Evolutionary conservation across 2,888 invertebrate genomes (phyloP), one percentile per base, ranked within the genome.

Genomic region (Watsonalla cultraria): DNA sequence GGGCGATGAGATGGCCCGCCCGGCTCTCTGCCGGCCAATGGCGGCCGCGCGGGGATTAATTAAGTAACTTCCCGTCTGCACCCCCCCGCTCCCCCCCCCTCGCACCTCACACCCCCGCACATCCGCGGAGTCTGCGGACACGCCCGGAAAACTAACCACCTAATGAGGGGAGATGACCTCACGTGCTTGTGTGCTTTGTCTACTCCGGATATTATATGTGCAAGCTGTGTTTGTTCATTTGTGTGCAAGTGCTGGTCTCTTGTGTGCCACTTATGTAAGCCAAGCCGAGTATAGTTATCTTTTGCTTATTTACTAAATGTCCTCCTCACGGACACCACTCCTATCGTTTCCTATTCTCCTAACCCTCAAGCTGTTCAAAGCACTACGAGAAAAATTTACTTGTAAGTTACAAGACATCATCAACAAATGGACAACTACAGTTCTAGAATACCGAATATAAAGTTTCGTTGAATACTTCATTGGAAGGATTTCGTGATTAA

Each of bases 121-220:
- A 65, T 64, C 78, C 79, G 74, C 79, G 87, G 88, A 87, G 85
- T 85, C 89, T 88, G 90, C 86, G 90, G 90, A 88, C 89, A 89
- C 88, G 89, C 90, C 88, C 89, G 90, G 89, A 88, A 90, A 90
- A 90, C 90, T 90, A 90, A 90, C 90, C 90, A 87, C 88, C 88
- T 90, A 90, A 90, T 90, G 90, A 90, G 90, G 90, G 90, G 90
- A 90, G 90, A 90, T 90, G 90, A 90, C 90, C 90, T 88, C 87
- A 83, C 85, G 84, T 84, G 82, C 79, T 82, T 84, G 88, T 88
- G 89, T 89, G 86, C 84, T 82, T 84, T 84, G 84, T 85, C 84
- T 84, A 81, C 76, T 72, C 72, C 42, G 42, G 42, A 42, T 42
- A 72, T 69, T 78, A 74, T 81, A 81, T 78, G 80, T 83, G 84